phyloP scores from a whole-genome alignment of 2,113 vertebrate genomes.

The Mixornis gularis region DNA sequence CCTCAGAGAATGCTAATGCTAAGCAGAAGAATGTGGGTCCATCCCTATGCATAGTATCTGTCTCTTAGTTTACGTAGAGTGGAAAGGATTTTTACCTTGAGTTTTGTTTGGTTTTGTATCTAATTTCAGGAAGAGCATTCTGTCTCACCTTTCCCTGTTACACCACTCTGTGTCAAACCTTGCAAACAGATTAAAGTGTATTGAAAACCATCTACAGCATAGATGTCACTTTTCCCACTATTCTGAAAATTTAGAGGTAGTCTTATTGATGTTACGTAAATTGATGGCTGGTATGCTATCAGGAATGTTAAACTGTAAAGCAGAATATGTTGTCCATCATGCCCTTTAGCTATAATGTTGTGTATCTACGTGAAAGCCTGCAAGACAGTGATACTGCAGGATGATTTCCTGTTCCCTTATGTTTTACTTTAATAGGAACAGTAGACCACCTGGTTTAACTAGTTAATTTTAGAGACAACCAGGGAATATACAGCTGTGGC shows the following conservation, averaged over 20 bases:
- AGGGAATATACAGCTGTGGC: background rate
- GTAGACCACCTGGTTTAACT: background rate
- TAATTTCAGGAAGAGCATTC: background rate
- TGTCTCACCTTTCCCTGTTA: background rate
- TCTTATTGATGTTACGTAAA: background rate
- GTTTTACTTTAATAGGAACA: background rate
- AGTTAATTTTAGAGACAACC: background rate
- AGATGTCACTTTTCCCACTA: background rate
- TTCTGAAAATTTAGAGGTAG: background rate
- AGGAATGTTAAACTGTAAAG: background rate
- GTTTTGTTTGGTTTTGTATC: background rate
- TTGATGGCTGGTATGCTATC: background rate
- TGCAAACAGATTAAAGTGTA: background rate
- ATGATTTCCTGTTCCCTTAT: background rate
- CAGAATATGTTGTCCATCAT: background rate
- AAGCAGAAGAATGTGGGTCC: background rate
- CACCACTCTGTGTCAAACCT: background rate
- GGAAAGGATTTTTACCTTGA: background rate
- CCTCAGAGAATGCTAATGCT: background rate
- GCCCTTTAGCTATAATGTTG: background rate
- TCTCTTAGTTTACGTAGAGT: background rate
- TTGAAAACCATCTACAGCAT: background rate
- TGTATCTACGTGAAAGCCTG: background rate
- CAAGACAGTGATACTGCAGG: background rate
- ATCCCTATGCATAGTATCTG: fast-evolving